Evolutionary conservation across 1,140 invertebrate genomes (phyloP).

Genomic region (Neomicropteryx cornuta): DNA sequence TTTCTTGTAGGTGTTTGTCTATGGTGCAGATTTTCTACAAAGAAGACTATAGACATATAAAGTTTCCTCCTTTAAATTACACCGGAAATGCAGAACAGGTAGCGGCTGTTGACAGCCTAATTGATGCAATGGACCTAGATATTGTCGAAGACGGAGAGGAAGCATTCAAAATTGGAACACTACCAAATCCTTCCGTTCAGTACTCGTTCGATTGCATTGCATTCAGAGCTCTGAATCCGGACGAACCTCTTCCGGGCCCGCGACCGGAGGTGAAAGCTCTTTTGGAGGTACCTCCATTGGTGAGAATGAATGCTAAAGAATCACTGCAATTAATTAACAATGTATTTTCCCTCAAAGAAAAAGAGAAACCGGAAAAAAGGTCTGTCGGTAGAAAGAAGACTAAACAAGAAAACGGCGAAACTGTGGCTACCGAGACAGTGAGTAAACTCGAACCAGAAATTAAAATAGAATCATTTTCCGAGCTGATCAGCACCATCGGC

Average conservation of each 20-base stretch:
- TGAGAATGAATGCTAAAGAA: constrained; percentile 26
- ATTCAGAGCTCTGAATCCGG: constrained; percentile 31
- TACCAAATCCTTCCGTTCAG: constrained; percentile 31
- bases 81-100: constrained; percentile 26
- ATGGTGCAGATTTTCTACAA: constrained; percentile 30
- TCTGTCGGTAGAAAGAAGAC: constrained; percentile 13
- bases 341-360: constrained; percentile 26
- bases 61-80: constrained; percentile 29
- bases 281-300: constrained; percentile 27
- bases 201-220: constrained; percentile 35
- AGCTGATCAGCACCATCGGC: constrained; percentile 21
- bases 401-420: constrained; percentile 14
- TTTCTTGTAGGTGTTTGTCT: constrained; percentile 26
- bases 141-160: constrained; percentile 29
- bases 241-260: constrained; percentile 27
- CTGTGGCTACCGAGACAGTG: constrained; percentile 16
- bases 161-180: constrained; percentile 31
- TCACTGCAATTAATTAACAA: constrained; percentile 27
- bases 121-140: constrained; percentile 36
- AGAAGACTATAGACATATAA: constrained; percentile 35
- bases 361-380: constrained; percentile 23
- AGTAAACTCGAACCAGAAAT: constrained; percentile 12
- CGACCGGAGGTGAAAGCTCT: constrained; percentile 33
- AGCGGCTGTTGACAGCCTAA: constrained; percentile 31
- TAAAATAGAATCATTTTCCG: constrained; percentile 7